Evolutionary conservation across 2,797 vertebrate genomes (phyloP).

Genomic region (Tiaroga cobitis): DNA sequence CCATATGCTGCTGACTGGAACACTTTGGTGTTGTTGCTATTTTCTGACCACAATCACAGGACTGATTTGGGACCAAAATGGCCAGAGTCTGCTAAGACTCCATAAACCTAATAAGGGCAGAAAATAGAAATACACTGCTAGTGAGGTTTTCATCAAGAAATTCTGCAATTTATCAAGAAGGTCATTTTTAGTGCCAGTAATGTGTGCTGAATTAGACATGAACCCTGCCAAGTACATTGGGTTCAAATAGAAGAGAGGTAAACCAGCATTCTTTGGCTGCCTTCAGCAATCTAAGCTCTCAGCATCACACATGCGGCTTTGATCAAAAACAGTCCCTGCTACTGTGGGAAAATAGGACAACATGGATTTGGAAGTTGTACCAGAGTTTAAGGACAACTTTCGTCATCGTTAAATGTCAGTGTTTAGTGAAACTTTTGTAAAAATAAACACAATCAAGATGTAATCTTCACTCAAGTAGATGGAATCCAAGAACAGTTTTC

Average conservation of each 20-base stretch:
- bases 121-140: conserved; percentile 62
- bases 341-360: conserved; percentile 47
- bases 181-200: conserved; percentile 64
- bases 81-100: conserved; percentile 64
- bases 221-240: conserved; percentile 34
- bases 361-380: conserved; percentile 11
- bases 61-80: conserved; percentile 71
- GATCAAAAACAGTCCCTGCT: conserved; percentile 37
- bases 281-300: conserved; percentile 16
- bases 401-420: background rate
- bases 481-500: conserved; percentile 5
- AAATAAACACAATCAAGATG: conserved; percentile 51
- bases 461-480: conserved; percentile 34
- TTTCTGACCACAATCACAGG: conserved; percentile 75
- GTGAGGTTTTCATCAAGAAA: conserved; percentile 60
- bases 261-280: conserved; percentile 30
- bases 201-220: conserved; percentile 24
- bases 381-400: conserved; percentile 14
- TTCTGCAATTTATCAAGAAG: conserved; percentile 55
- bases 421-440: conserved; percentile 52
- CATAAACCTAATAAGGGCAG: conserved; percentile 60
- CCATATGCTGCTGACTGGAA: conserved; percentile 69
- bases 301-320: conserved; percentile 6
- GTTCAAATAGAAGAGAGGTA: conserved; percentile 39
- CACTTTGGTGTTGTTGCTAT: conserved; percentile 72